Percentiles rank a stretch among this genome's conserved stretches.
phyloP scores from a whole-genome alignment of 2,797 vertebrate species.

The Sebastolobus altivelis region DNA sequence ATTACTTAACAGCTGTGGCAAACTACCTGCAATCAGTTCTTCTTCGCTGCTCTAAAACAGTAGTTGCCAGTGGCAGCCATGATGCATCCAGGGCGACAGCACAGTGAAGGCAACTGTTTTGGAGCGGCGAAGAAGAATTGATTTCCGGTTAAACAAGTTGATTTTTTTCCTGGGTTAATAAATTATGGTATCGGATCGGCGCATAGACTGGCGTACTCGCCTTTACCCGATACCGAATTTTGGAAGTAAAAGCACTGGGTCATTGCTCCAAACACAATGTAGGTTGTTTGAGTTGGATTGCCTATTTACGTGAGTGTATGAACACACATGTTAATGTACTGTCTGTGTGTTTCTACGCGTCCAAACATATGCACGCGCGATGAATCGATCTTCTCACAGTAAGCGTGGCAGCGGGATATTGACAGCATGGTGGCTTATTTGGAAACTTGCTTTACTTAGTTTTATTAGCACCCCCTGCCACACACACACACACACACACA shows the following conservation, averaged over 20 bases:
- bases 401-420: not conserved
- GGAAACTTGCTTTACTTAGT: conserved; percentile 31
- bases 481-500: conserved; percentile 3
- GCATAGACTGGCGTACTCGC: no score
- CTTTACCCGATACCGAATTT: no score
- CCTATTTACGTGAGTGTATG: not conserved
- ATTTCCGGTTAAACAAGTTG: no score
- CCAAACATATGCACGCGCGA: not conserved
- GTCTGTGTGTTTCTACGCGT: not conserved
- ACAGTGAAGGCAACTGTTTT: no score
- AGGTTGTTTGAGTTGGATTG: not conserved
- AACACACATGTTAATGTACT: not conserved
- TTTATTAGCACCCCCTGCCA: conserved; percentile 21
- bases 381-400: not conserved
- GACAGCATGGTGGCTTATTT: conserved; percentile 18
- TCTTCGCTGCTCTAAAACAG: no score
- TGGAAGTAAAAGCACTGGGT: not conserved
- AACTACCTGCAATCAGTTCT: no score
- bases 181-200: no score
- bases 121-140: no score
- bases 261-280: not conserved
- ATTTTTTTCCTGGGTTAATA: no score
- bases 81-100: no score
- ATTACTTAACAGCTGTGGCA: no score
- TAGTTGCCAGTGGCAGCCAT: no score